Evolutionary conservation across 2,888 invertebrate genomes (phyloP).

Genomic region (Apeira syringaria): DNA sequence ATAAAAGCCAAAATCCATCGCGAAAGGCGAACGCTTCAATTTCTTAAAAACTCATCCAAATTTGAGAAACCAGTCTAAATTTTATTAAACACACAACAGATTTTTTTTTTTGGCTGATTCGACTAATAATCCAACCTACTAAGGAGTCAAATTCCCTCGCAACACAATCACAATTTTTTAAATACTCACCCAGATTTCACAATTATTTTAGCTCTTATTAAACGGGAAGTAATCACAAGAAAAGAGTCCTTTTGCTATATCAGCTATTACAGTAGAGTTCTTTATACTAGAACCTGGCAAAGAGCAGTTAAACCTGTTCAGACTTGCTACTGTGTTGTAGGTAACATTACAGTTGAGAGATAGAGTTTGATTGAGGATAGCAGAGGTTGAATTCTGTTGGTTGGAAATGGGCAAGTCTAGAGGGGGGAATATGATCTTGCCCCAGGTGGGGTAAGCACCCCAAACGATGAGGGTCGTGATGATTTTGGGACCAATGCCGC

Average conservation of each 20-base stretch:
- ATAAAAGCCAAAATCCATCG: too few relatives aligned
- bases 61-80: too few relatives aligned
- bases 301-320: conserved; percentile 46
- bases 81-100: too few relatives aligned
- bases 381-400: background rate
- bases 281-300: conserved; percentile 27
- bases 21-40: too few relatives aligned
- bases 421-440: conserved; percentile 84
- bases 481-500: conserved; percentile 90
- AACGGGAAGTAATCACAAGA: conserved; percentile 49
- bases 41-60: too few relatives aligned
- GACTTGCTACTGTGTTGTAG: conserved; percentile 25
- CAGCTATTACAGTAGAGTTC: conserved; percentile 24
- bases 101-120: too few relatives aligned
- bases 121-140: too few relatives aligned
- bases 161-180: too few relatives aligned
- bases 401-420: conserved; percentile 28
- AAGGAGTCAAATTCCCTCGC: background rate
- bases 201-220: conserved; percentile 32
- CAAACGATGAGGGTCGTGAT: conserved; percentile 89
- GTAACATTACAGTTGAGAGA: conserved; percentile 42
- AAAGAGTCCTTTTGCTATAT: conserved; percentile 42
- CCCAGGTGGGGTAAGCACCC: conserved; percentile 90
- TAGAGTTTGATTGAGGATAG: conserved; percentile 30
- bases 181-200: too few relatives aligned